Base-by-base conservation (phyloP, 2,113 vertebrate genomes). In the Symphodus melops region DNA sequence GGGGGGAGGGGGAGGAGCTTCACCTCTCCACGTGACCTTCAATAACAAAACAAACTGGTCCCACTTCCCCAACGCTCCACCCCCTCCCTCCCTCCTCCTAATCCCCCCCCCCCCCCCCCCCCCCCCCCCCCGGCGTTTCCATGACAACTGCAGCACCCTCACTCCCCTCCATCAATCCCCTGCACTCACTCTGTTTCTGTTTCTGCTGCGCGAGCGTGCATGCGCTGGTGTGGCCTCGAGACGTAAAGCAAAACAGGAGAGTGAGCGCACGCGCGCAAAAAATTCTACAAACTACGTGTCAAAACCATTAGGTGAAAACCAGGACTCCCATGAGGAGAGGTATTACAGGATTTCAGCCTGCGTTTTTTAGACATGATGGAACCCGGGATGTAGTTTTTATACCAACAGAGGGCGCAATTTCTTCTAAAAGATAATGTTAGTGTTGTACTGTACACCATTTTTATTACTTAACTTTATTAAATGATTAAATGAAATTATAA, bases 31-130 rank as follows among this genome's bases (percentile, higher is more conserved):
- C 88, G 93, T 94, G 94, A 92, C 88, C 88, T 77, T 85, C 70
- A 84, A 92, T 89, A 92, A 92, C 92, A 94, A 92, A 93, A 93
- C 92, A 93, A 91, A 89, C 91, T 60, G 73, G 55, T 77, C 77
- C 67, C 82, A 55, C 77, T 68, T 58, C 49, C 39, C 58, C 25
- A 3, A 25, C 14, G 79, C 90, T 63, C 91, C 90, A 23, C 92
- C 89, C 75, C 71, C 46, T 10, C 39, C 39, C 39, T 33, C 39
- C 39, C 11, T 41, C 39, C 39, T 41, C 39, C 39, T 41, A 33
- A 33, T 11, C 39, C 11, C 39, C 73, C 68, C 74, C 64, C 46
- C 46, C 75, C 71, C 46, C 2, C 39, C 39, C 39, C 6, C 39
- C 39, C 11, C 39, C 11, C 39, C 73, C 68, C 74, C 64, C 46